phyloP scores from a whole-genome alignment of 2,113 vertebrate genomes.

The Phalacrocorax aristotelis region DNA sequence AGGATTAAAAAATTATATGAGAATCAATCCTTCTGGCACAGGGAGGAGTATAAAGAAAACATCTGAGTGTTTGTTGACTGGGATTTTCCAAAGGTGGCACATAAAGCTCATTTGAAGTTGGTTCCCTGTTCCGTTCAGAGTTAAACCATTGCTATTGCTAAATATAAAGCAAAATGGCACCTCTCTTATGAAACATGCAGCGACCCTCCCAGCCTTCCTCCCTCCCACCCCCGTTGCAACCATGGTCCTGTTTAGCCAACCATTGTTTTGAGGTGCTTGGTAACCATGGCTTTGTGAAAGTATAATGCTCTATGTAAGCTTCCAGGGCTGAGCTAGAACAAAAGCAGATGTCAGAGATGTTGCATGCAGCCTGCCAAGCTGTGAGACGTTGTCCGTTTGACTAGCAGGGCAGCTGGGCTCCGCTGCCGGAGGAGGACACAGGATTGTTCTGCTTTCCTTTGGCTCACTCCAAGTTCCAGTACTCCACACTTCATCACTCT shows the following conservation, averaged over 20 bases:
- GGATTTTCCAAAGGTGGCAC: background rate
- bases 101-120: background rate
- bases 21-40: background rate
- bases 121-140: background rate
- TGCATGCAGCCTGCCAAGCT: background rate
- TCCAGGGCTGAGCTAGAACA: slow-evolving; percentile 38
- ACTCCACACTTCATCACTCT: background rate
- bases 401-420: slow-evolving; percentile 1
- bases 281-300: slow-evolving; percentile 39
- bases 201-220: background rate
- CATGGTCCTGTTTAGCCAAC: background rate
- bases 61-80: background rate
- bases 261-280: slow-evolving; percentile 35
- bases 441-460: background rate
- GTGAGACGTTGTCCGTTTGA: background rate
- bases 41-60: background rate
- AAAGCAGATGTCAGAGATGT: slow-evolving; percentile 53
- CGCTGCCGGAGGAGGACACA: background rate
- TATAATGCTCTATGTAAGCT: background rate
- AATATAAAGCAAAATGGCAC: background rate
- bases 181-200: background rate
- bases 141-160: background rate
- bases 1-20: background rate
- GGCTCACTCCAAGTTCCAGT: background rate
- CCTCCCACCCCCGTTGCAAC: background rate